A percentile compares a stretch with the other conserved stretches of the same genome.
phyloP scores from a whole-genome alignment of 2,888 invertebrate species.

The Acleris emargana region DNA sequence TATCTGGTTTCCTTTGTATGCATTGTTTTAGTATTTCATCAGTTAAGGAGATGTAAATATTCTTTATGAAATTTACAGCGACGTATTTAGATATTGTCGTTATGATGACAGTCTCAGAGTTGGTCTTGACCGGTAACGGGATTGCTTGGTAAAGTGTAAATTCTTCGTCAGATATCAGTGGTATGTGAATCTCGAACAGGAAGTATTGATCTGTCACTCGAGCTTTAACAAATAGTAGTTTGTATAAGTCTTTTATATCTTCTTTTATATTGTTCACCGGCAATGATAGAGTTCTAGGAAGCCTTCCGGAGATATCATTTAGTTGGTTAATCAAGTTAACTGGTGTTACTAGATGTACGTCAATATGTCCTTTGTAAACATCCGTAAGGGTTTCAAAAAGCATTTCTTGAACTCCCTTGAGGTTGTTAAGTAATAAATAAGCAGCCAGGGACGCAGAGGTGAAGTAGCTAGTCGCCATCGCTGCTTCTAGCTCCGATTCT shows the following conservation, averaged over 20 bases:
- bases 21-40: neutral
- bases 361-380: slow-evolving; percentile 40
- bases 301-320: slow-evolving; percentile 32
- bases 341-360: too few relatives aligned
- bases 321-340: slow-evolving; percentile 36
- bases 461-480: slow-evolving; percentile 30
- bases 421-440: slow-evolving; percentile 23
- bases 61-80: slow-evolving; percentile 7
- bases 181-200: slow-evolving; percentile 32
- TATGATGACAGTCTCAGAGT: neutral
- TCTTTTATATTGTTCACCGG: slow-evolving; percentile 35
- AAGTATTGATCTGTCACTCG: slow-evolving; percentile 37
- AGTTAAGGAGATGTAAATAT: neutral
- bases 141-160: slow-evolving; percentile 28
- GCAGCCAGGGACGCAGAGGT: slow-evolving; percentile 29
- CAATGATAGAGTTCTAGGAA: slow-evolving; percentile 37
- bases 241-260: slow-evolving; percentile 39
- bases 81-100: neutral
- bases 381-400: slow-evolving; percentile 40
- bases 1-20: neutral
- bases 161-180: slow-evolving; percentile 33
- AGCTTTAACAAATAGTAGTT: slow-evolving; percentile 39
- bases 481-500: slow-evolving; percentile 1
- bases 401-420: slow-evolving; percentile 38
- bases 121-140: slow-evolving; percentile 26